Base-by-base conservation (phyloP, 2,888 invertebrate genomes). In the Graphium colonna region DNA sequence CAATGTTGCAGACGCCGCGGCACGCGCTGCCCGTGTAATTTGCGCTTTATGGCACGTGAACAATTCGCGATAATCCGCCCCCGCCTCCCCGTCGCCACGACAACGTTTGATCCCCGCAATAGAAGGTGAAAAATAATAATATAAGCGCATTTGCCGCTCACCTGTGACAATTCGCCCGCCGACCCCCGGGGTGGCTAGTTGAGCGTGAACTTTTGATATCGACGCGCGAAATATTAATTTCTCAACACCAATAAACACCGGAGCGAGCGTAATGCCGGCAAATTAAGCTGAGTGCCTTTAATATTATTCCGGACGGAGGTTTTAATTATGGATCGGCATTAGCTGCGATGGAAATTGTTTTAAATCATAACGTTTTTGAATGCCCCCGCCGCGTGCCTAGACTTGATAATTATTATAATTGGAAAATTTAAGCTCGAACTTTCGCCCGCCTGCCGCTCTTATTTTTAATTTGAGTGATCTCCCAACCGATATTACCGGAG, bases 151-250 rank as follows among this genome's bases (percentile, higher is more conserved):
- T 86, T 79, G 68, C 62, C 62, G 67, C 68, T 82, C 82, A 86
- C 83, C 82, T 85, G 85, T 64, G 81, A 82, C 84, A 79, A 81
- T 81, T 77, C 72, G 71, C 74, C 79, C 80, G 76, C 76, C 77
- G 72, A 75, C 75, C 74, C 59, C 73, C 62, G 65, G 76, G 80
- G 85, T 81, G 81, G 75, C 75, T 84, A 87, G 88, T 86, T 84
- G 86, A 87, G 88, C 87, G 87, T 84, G 77, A 87, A 85, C 86
- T 79, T 82, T 86, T 87, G 79, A 86, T 89, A 87, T 86, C 80
- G 82, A n/a, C n/a, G 80, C 74, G 85, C 80, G 80, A 87, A 86
- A 87, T 88, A 88, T 89, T 89, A 89, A 87, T 89, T 85, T 87
- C 82, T 80, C 81, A 78, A 71, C 79, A 79, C 79, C 85, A 83